Evolutionary conservation across 1,140 invertebrate species (phyloP).

Genomic region (Apis dorsata): DNA sequence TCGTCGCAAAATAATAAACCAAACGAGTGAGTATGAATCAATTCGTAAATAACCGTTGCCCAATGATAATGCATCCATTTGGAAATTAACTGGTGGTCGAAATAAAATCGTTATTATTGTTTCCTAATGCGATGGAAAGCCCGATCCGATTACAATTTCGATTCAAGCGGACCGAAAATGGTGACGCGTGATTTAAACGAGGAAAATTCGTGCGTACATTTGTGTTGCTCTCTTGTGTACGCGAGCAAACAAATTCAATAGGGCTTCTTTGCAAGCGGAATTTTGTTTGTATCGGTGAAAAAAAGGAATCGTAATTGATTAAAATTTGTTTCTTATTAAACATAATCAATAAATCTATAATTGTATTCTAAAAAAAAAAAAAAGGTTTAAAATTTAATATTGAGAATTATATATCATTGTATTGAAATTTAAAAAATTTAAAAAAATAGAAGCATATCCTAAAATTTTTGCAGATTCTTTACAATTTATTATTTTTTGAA

Average conservation of each 20-base stretch:
- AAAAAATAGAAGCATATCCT: too few relatives aligned
- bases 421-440: too few relatives aligned
- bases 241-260: not conserved
- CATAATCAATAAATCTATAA: too few relatives aligned
- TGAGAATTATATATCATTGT: too few relatives aligned
- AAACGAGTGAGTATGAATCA: slow-evolving; percentile 1
- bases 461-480: too few relatives aligned
- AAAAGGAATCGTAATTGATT: too few relatives aligned
- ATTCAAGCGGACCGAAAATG: not conserved
- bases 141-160: not conserved
- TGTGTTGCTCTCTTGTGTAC: not conserved
- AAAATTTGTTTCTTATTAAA: too few relatives aligned
- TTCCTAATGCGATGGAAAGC: slow-evolving; percentile 12
- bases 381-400: too few relatives aligned
- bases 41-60: not conserved
- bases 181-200: not conserved
- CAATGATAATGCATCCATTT: slow-evolving; percentile 1
- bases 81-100: slow-evolving; percentile 1
- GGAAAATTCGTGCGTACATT: not conserved
- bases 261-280: not conserved
- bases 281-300: not conserved
- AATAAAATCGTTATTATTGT: slow-evolving; percentile 30
- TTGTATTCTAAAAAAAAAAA: too few relatives aligned
- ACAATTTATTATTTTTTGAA: too few relatives aligned
- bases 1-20: not conserved